Conservation (phyloP, 2,888 invertebrate genomes). For the Tridacna crocea region DNA sequence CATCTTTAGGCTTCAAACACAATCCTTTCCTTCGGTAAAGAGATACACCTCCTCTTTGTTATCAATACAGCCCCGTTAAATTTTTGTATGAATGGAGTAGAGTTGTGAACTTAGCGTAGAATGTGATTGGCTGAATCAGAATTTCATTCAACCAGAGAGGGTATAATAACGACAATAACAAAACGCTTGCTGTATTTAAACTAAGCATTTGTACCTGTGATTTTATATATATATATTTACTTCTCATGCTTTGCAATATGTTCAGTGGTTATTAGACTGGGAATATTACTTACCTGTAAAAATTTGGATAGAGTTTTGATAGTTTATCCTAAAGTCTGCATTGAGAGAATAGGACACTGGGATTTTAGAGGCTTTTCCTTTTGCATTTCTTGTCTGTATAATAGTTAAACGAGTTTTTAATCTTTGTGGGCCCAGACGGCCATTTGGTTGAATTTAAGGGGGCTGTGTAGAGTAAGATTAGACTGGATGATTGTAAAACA, state of each 20-base stretch:
- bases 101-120: constrained; percentile 19
- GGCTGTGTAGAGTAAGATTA: no score
- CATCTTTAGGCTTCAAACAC: no score
- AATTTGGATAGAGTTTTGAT: not conserved
- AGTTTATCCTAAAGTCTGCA: not conserved
- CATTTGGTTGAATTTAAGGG: no score
- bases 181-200: constrained; percentile 3
- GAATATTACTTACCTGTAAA: constrained; percentile 4
- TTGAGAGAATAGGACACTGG: no score
- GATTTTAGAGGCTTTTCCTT: no score
- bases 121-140: constrained; percentile 36
- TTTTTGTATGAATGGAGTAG: constrained; percentile 20
- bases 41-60: constrained; percentile 1
- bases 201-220: constrained; percentile 12
- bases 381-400: no score
- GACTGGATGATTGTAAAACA: no score
- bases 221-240: not conserved
- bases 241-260: not conserved
- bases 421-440: no score
- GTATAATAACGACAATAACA: constrained; percentile 19
- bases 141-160: constrained; percentile 39
- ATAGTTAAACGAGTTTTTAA: no score
- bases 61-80: constrained; percentile 17
- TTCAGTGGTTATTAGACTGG: not conserved
- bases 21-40: no score